These are phyloP conservation scores for Artemia sinica DNA, from an alignment of 2,888 invertebrate species.

Conservation along the genomic window DNA sequence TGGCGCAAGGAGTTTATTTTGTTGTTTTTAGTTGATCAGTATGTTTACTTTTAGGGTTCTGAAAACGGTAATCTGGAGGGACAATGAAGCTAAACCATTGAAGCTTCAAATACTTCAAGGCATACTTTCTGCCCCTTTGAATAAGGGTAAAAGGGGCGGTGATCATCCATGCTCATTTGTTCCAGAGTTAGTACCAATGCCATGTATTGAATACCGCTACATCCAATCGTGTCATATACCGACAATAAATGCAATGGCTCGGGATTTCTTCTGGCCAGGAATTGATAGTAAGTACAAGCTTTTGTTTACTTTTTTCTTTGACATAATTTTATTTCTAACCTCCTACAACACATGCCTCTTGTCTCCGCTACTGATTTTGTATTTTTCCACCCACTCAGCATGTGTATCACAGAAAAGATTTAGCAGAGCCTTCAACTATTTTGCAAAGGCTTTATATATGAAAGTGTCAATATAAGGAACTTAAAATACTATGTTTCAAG, in stretches of 20 bases:
- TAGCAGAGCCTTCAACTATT: too few species aligned
- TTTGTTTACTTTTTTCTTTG: not conserved
- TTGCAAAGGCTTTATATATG: too few species aligned
- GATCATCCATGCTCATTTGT: slow-evolving; percentile 33
- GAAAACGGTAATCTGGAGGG: slow-evolving; percentile 66
- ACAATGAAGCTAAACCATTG: slow-evolving; percentile 43
- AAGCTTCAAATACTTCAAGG: slow-evolving; percentile 56
- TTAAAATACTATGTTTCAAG: too few species aligned
- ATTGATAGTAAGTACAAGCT: slow-evolving; percentile 53
- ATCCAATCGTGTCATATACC: slow-evolving; percentile 72
- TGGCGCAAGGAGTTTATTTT: too few species aligned
- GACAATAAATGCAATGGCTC: slow-evolving; percentile 62
- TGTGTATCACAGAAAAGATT: too few species aligned
- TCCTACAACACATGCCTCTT: not conserved
- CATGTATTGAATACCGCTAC: slow-evolving; percentile 59
- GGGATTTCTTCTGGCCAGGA: slow-evolving; percentile 77
- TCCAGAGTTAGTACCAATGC: not conserved
- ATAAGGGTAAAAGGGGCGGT: slow-evolving; percentile 34
- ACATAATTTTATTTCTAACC: not conserved
- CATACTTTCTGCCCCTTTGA: slow-evolving; percentile 31
- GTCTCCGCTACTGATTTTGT: too few species aligned
- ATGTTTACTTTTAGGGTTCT: slow-evolving; percentile 38
- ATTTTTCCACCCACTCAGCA: too few species aligned
- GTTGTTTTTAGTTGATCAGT: not conserved
- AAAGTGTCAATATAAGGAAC: too few species aligned